Evolutionary conservation across 2,797 vertebrate genomes (phyloP), one percentile per base, ranked within the genome.

Genomic region (Sebastes minor): DNA sequence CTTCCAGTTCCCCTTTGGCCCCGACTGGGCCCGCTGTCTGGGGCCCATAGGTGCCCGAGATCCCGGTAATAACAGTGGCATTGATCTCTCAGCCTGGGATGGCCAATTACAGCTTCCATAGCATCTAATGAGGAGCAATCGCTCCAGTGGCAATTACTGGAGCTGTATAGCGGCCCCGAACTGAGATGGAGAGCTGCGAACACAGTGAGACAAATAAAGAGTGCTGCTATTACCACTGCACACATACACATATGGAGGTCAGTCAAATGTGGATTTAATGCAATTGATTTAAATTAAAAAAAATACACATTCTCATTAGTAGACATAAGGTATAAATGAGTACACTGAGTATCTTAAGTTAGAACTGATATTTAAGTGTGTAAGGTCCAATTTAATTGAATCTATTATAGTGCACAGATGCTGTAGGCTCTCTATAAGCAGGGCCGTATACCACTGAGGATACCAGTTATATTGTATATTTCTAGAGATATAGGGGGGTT

Each of bases 81-180:
- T 94, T 93, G 94, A 93, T 93, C 81, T 73, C 74, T 46, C 75
- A 12, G 88, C 82, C 87, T 78, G 81, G 78, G 88, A 89, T 67
- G 83, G 83, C 91, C 93, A 94, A 94, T 93, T 92, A 92, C 78
- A 76, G 87, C 91, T 84, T 91, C 90, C 89, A 89, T 82, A 84
- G 87, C 68, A 71, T 91, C 87, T 93, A 92, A 93, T 91, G 88
- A 92, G 88, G 80, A 89, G 87, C 86, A 88, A 92, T 92, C 77
- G 86, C 83, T 86, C 83, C 68, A 33, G 83, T 82, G 83, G 88
- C 90, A 93, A 94, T 93, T 94, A 92, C 92, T n/a, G 76, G 72
- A 62, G 75, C 78, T 69, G 73, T 70, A 71, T 23, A 69, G 76
- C 9, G 3, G 22, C 69, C 71, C 35, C 3, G 69, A 83, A 78